phyloP scores from a whole-genome alignment of 1,140 invertebrate species.

The Papilio aristodemus region DNA sequence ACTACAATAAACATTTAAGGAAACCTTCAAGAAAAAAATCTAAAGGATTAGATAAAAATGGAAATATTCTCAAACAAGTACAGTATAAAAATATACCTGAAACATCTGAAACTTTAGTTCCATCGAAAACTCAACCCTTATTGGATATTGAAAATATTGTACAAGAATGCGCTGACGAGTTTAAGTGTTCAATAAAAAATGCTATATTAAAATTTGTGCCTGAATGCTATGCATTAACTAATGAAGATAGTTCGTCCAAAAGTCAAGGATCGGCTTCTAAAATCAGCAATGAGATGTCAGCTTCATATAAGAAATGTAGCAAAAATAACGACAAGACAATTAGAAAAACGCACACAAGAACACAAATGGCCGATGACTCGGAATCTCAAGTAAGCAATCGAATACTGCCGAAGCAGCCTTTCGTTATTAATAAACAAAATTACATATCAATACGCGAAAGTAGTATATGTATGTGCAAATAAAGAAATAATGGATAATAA shows the following conservation, averaged over 20 bases:
- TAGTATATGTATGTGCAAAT: not conserved
- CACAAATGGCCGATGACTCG: not conserved
- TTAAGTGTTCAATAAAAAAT: not conserved
- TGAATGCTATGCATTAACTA: not conserved
- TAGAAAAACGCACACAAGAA: not conserved
- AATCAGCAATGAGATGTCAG: not conserved
- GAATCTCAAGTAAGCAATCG: conserved; percentile 4
- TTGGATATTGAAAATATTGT: not conserved
- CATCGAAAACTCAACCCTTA: not conserved
- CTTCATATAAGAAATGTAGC: not conserved
- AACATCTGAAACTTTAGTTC: not conserved
- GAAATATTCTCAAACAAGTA: not conserved
- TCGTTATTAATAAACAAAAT: not conserved
- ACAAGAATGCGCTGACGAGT: not conserved
- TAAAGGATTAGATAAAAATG: conserved; percentile 11
- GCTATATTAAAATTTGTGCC: not conserved
- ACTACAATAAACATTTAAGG: not conserved
- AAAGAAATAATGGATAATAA: conserved; percentile 10
- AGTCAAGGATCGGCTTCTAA: not conserved
- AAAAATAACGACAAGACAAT: not conserved
- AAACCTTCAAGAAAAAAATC: not conserved
- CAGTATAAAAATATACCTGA: not conserved
- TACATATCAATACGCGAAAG: not conserved
- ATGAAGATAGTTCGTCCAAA: not conserved
- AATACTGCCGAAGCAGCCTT: not conserved